phyloP scores from a whole-genome alignment of 2,797 vertebrate species.

The Poliocrania exsul region DNA sequence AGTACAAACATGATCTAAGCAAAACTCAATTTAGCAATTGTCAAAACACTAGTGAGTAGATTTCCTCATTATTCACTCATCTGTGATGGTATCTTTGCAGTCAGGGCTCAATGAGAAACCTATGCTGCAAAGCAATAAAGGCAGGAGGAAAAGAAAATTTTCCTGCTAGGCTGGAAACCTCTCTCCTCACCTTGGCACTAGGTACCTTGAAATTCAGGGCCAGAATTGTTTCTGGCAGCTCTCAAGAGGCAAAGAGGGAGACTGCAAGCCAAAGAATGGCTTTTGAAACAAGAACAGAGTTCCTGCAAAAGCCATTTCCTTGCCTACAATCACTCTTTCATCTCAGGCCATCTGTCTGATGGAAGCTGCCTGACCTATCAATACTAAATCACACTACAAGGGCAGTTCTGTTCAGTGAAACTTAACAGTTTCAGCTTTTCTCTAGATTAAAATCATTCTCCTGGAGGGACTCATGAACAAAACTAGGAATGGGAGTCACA shows the following conservation, averaged over 20 bases:
- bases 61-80: slow-evolving; percentile 30
- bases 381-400: slow-evolving; percentile 17
- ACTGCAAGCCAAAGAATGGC: neutral
- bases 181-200: neutral
- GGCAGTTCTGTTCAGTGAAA: neutral
- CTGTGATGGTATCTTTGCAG: neutral
- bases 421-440: neutral
- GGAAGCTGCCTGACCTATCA: neutral
- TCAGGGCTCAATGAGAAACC: neutral
- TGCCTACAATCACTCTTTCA: slow-evolving; percentile 37
- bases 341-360: slow-evolving; percentile 25
- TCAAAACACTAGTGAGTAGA: slow-evolving; percentile 47
- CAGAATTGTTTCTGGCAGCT: slow-evolving; percentile 37
- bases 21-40: slow-evolving; percentile 51
- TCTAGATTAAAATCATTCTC: slow-evolving; percentile 21
- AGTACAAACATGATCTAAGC: slow-evolving; percentile 44
- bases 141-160: neutral
- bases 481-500: neutral
- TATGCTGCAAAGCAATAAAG: neutral
- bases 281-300: slow-evolving; percentile 35
- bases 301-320: slow-evolving; percentile 46
- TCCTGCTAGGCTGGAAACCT: neutral
- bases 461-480: neutral
- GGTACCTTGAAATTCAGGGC: neutral
- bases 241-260: neutral